Base-by-base conservation (phyloP, 2,113 vertebrate species). In the Cichladusa arquata region DNA sequence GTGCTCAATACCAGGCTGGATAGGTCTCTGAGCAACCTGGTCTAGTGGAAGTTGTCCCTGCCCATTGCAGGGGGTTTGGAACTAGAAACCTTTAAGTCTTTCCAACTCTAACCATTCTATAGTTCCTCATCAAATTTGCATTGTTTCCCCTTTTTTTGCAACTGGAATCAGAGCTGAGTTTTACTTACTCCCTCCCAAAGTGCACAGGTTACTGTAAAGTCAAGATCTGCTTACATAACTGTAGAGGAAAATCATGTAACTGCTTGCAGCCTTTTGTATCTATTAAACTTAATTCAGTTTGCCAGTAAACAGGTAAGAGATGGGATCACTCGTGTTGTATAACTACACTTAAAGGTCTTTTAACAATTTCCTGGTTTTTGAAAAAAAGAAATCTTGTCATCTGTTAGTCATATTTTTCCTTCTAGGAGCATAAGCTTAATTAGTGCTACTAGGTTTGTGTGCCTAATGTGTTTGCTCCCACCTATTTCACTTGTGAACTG, bases 231-330 rank as follows among this genome's bases (percentile, higher is more conserved):
- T 91, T 95, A 61, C 14, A 5, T 54, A 76, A 79, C 58, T 0
- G 0, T 36, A 71, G 47, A 93, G 47, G 38, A 88, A 85, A 65
- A 50, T 57, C 31, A 9, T 58, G 33, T 58, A 71, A 36, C 56
- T 50, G 24, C 79, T 82, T 87, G 79, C 60, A 80, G 14, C 12
- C 42, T 94, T 95, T 93, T 7, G 2, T 95, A 83, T 54, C 62
- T 94, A 45, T 69, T 93, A 82, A 92, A 73, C n/a, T 31, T 81
- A 76, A 80, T 90, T 84, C 24, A 74, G 31, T 89, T 67, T 89
- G 40, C 80, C 62, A 78, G 74, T 51, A 80, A 94, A 80, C 44
- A 78, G 93, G 58, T 34, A 25, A 79, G 40, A 90, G 54, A 45
- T 11, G 11, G 26, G 47, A 70, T 67, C 34, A 54, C n/a, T 87